Evolutionary conservation across 2,113 vertebrate species (phyloP).

Genomic region (Mesembrinibis cayennensis): DNA sequence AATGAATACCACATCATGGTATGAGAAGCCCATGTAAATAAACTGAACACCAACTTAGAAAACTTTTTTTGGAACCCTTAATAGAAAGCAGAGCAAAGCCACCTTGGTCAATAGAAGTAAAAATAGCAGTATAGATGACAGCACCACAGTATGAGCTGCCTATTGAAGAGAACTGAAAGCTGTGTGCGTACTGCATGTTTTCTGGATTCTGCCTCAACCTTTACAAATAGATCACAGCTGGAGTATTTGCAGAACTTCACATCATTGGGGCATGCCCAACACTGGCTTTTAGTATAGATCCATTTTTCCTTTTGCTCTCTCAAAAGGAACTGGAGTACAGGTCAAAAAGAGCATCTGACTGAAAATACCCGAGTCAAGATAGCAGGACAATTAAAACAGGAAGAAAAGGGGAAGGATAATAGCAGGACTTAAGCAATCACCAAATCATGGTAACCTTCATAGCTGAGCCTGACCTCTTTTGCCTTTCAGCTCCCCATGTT

Average conservation of each 20-base stretch:
- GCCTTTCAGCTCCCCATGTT: background rate
- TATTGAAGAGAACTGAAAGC: background rate
- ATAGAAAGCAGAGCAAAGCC: background rate
- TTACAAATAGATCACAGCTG: conserved; percentile 28
- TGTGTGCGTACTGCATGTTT: background rate
- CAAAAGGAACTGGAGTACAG: background rate
- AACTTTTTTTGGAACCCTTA: background rate
- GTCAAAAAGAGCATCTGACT: conserved; percentile 36
- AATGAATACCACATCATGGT: background rate
- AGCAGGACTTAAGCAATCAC: background rate
- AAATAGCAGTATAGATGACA: background rate
- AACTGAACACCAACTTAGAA: background rate
- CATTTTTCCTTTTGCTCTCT: background rate
- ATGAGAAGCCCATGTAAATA: background rate
- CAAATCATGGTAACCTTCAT: background rate
- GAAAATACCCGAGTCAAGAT: background rate
- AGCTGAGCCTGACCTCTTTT: conserved; percentile 8
- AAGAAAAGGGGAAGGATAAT: background rate
- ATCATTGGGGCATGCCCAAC: background rate
- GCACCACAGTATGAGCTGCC: background rate
- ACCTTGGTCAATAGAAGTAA: background rate
- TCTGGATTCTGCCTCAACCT: background rate
- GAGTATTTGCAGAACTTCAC: background rate
- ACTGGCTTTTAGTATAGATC: background rate
- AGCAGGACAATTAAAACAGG: conserved; percentile 8